phyloP scores from a whole-genome alignment of 2,113 vertebrate genomes.

The Colius striatus region DNA sequence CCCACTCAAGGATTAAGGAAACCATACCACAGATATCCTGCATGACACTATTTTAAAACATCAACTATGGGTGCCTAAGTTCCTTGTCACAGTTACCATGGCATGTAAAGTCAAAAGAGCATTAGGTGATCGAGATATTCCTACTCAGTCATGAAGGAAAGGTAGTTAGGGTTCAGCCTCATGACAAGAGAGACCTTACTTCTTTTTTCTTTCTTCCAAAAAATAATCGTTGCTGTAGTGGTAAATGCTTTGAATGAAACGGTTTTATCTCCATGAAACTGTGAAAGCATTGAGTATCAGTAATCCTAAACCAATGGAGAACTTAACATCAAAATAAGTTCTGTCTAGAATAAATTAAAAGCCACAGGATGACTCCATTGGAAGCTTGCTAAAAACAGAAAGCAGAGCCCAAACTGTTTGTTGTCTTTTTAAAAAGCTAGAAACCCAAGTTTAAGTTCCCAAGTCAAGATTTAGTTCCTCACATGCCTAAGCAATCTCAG shows the following conservation, averaged over 20 bases:
- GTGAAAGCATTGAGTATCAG: not conserved
- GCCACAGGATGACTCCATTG: not conserved
- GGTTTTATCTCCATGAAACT: not conserved
- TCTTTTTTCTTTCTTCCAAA: not conserved
- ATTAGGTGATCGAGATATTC: no score
- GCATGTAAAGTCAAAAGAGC: not conserved
- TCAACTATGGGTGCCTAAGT: not conserved
- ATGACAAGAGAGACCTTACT: not conserved
- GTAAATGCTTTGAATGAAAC: not conserved
- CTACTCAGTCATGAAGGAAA: not conserved
- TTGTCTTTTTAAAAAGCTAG: not conserved
- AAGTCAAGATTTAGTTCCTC: not conserved
- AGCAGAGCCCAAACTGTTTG: not conserved
- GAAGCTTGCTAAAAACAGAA: not conserved
- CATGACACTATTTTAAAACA: not conserved
- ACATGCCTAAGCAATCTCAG: not conserved
- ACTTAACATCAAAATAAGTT: not conserved
- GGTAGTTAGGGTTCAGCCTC: not conserved
- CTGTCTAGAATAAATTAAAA: not conserved
- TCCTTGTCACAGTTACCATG: not conserved
- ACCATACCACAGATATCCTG: not conserved
- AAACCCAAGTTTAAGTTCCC: not conserved
- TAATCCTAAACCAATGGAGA: not conserved
- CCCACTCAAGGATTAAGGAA: not conserved
- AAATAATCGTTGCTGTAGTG: not conserved